A percentile compares a stretch with the other conserved stretches of the same genome.
phyloP scores from a whole-genome alignment of 2,113 vertebrate species.

The Tragelaphus imberbis region DNA sequence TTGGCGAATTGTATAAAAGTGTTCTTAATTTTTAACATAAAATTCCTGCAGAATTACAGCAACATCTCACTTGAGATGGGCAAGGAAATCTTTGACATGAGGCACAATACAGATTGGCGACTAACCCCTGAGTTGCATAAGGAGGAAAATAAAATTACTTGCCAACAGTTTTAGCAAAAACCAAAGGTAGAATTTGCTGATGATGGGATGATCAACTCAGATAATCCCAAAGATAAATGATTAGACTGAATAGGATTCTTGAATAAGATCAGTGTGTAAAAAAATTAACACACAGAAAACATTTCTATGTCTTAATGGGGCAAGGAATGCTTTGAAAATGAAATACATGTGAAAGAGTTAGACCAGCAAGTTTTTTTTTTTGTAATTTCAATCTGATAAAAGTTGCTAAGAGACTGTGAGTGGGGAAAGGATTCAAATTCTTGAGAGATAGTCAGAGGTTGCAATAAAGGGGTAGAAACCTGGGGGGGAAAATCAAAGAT shows the following conservation, averaged over 20 bases:
- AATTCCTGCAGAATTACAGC: not conserved
- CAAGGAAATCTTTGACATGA: not conserved
- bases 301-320: not conserved
- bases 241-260: not conserved
- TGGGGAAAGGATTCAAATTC: not conserved
- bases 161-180: not conserved
- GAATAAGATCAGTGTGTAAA: not conserved
- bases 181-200: not conserved
- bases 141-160: not conserved
- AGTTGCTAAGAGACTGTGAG: not conserved
- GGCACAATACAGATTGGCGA: rapidly evolving
- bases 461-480: not conserved
- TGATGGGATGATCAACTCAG: not conserved
- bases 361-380: not conserved
- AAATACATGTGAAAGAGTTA: not conserved
- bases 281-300: not conserved
- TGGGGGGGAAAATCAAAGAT: not conserved
- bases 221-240: not conserved
- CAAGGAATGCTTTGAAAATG: not conserved
- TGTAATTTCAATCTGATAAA: not conserved
- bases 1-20: not conserved
- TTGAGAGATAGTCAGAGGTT: not conserved
- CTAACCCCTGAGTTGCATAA: not conserved
- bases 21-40: not conserved
- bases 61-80: not conserved